Base-by-base conservation (phyloP, 2,888 invertebrate species). In the Erannis defoliaria region DNA sequence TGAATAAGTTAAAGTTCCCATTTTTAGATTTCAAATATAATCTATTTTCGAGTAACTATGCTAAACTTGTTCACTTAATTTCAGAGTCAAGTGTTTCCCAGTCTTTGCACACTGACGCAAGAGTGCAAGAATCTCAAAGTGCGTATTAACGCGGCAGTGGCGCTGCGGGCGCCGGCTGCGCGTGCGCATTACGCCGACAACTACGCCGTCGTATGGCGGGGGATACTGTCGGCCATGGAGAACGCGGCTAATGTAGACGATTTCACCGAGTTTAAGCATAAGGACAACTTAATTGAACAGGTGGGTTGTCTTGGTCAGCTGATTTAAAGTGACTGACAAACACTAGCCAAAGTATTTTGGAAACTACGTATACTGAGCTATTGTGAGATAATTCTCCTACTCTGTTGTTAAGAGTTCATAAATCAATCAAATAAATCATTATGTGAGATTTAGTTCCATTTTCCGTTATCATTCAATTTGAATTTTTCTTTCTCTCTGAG, bases 121-220 rank as follows among this genome's bases (percentile, higher is more conserved):
- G 94, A 95, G 64, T 97, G 96, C 82, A 94, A 95, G 58, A 98
- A 98, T 83, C 96, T 98, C 71, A 98, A 98, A 93, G 98, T 98
- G 5, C 95, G 98, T 29, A 97, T 97, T 62, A 98, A 97, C 85
- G 98, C 98, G 2, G 96, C 97, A 0, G 93, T 94, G 58, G 97
- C 98, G 0, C 82, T 98, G 62, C 94, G 94, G 10, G 94, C 94
- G 60, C 94, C 95, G n/a, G 78, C 82, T 35, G 84, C 86, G 0
- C 91, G 97, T n/a, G 73, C 86, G 23, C 92, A 94, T 54, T 97
- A 96, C 75, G 97, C 95, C 0, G 83, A 84, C 4, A 94, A 95
- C 68, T 96, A 94, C 74, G 79, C 91, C 0, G 53, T 58, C 2
- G 90, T 96, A 19, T 98, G 98, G 97, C 90, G 94, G 2, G 94